Evolutionary conservation across 2,113 vertebrate genomes (phyloP).

Genomic region (Bos javanicus): DNA sequence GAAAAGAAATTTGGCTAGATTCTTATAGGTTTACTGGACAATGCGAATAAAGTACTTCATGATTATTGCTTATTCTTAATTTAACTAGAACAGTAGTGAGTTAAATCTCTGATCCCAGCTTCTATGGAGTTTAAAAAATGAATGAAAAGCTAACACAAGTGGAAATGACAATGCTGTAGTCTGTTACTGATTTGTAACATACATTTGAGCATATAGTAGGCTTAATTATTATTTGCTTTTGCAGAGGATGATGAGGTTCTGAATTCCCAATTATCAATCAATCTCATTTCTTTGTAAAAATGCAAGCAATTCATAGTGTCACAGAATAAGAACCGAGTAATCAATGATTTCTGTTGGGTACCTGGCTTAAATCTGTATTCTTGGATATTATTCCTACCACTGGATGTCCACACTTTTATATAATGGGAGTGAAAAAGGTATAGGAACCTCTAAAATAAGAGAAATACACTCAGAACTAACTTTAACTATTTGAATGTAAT

Average conservation of each 20-base stretch:
- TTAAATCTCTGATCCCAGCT: not conserved
- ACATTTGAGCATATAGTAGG: not conserved
- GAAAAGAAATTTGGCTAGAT: not conserved
- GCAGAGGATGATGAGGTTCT: not conserved
- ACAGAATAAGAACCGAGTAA: not conserved
- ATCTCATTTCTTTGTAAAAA: not conserved
- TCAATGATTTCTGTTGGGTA: not conserved
- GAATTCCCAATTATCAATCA: not conserved
- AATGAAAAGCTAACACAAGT: not conserved
- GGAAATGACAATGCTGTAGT: not conserved
- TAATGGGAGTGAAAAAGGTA: not conserved
- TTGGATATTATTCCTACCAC: not conserved
- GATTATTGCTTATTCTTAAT: not conserved
- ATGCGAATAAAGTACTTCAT: not conserved
- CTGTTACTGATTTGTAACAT: not conserved
- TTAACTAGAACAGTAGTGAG: not conserved
- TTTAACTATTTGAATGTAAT: not conserved
- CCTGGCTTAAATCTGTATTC: not conserved
- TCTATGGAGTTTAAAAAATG: not conserved
- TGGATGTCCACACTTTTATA: not conserved
- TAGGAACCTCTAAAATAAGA: not conserved
- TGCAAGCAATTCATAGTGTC: not conserved
- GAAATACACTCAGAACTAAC: not conserved
- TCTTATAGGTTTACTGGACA: not conserved
- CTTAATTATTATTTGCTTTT: not conserved